Conservation (phyloP, 2,113 vertebrate genomes). For the Panthera tigris region DNA sequence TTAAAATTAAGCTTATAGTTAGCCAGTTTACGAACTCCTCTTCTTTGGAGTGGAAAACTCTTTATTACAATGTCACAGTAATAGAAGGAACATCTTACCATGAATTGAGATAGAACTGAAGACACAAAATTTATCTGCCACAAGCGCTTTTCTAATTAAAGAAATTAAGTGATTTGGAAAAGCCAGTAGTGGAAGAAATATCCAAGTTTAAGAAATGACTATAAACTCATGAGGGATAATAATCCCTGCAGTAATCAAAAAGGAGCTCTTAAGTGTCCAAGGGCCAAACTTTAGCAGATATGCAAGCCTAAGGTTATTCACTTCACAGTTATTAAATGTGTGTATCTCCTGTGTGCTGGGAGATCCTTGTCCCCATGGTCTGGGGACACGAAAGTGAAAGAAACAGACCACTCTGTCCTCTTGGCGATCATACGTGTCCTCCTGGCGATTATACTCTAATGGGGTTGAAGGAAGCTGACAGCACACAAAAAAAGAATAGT, state of each 20-base stretch:
- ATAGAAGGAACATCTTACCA: not conserved
- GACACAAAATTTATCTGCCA: not conserved
- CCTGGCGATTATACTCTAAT: not conserved
- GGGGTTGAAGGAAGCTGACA: not conserved
- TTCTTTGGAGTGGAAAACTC: not conserved
- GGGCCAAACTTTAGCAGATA: not conserved
- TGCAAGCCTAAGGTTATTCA: not conserved
- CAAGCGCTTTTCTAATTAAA: not conserved
- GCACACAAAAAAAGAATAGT: not conserved
- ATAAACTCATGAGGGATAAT: not conserved
- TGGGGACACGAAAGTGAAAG: not conserved
- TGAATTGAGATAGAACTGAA: not conserved
- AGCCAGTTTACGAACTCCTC: not conserved
- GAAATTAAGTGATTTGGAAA: not conserved
- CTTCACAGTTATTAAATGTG: not conserved
- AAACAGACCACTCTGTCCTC: not conserved
- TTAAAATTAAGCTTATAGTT: conserved; percentile 29
- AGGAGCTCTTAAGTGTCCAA: not conserved
- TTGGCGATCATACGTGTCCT: not conserved
- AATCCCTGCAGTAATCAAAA: not conserved
- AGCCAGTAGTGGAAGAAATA: not conserved
- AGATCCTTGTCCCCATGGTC: not conserved
- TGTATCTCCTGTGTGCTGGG: not conserved
- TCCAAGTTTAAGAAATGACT: not conserved
- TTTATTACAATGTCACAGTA: not conserved